Evolutionary conservation across 2,888 invertebrate genomes (phyloP).

Genomic region (Andrena dorsata): DNA sequence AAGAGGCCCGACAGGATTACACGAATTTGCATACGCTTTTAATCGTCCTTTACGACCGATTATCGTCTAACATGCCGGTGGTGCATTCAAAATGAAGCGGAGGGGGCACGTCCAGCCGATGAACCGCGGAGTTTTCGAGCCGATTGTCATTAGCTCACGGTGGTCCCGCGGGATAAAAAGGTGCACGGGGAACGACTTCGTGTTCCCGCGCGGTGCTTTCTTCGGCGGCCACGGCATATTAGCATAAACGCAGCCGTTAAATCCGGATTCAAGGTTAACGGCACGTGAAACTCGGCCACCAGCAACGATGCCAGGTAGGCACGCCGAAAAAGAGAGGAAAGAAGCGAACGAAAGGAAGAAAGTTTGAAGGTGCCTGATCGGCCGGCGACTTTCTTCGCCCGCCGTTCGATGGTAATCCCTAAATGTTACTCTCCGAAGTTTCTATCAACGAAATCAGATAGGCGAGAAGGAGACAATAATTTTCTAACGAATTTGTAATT

Average conservation of each 20-base stretch:
- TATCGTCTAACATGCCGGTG: slow-evolving; percentile 58
- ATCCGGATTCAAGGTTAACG: slow-evolving; percentile 71
- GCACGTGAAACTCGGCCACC: slow-evolving; percentile 69
- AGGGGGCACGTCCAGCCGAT: slow-evolving; percentile 2
- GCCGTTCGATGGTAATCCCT: neutral
- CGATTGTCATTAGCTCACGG: slow-evolving; percentile 58
- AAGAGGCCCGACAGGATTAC: slow-evolving; percentile 3
- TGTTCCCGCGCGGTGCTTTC: slow-evolving; percentile 47
- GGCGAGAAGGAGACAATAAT: neutral
- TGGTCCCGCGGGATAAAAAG: slow-evolving; percentile 57
- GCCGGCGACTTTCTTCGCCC: slow-evolving; percentile 31
- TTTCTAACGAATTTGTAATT: neutral
- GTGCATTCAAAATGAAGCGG: slow-evolving; percentile 53
- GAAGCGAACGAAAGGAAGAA: slow-evolving; percentile 21
- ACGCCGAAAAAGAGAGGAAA: slow-evolving; percentile 44
- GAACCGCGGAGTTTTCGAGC: slow-evolving; percentile 36
- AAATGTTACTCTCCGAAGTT: neutral
- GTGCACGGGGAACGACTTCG: slow-evolving; percentile 23
- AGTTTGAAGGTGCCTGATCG: slow-evolving; percentile 8
- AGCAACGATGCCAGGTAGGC: slow-evolving; percentile 53
- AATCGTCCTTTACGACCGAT: slow-evolving; percentile 60
- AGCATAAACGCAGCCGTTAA: slow-evolving; percentile 71
- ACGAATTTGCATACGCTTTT: slow-evolving; percentile 55
- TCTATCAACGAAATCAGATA: neutral
- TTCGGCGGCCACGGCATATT: slow-evolving; percentile 48